Evolutionary conservation across 2,797 vertebrate genomes (phyloP).

Genomic region (Sebastes aleutianus): DNA sequence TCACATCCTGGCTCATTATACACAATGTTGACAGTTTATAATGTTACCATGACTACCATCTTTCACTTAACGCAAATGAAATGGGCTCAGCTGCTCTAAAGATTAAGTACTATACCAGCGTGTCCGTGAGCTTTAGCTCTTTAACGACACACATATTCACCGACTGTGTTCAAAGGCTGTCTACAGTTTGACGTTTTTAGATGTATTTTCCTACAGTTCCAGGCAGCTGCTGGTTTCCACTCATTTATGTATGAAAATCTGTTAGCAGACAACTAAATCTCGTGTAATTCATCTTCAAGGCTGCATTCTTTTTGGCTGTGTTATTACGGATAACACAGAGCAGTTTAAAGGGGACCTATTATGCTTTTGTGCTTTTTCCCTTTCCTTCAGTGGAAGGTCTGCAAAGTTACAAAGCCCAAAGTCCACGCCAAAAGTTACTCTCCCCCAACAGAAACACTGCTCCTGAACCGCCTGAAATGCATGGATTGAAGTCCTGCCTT

Average conservation of each 20-base stretch:
- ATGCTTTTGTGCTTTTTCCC: no score
- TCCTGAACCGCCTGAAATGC: no score
- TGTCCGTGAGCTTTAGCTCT: not conserved
- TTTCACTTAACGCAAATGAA: not conserved
- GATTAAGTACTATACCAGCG: not conserved
- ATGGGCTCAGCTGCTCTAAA: not conserved
- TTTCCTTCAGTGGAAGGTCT: no score
- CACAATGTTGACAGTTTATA: not conserved
- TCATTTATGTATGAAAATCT: not conserved
- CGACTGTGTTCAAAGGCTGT: not conserved
- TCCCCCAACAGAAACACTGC: no score
- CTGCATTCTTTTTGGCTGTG: not conserved
- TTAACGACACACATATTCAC: not conserved
- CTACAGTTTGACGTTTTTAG: not conserved
- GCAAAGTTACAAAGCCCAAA: no score
- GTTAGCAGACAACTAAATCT: not conserved
- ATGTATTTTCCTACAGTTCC: not conserved
- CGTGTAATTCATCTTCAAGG: not conserved
- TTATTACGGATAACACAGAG: not conserved
- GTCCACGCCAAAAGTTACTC: no score
- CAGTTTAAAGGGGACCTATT: not conserved
- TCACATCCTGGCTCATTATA: slow-evolving; percentile 1
- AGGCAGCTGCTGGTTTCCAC: not conserved
- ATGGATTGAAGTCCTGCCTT: no score
- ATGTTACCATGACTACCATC: not conserved